These are phyloP conservation scores for Himalopsyche japonica DNA, from an alignment of 2,888 invertebrate species.

Conservation along the genomic window DNA sequence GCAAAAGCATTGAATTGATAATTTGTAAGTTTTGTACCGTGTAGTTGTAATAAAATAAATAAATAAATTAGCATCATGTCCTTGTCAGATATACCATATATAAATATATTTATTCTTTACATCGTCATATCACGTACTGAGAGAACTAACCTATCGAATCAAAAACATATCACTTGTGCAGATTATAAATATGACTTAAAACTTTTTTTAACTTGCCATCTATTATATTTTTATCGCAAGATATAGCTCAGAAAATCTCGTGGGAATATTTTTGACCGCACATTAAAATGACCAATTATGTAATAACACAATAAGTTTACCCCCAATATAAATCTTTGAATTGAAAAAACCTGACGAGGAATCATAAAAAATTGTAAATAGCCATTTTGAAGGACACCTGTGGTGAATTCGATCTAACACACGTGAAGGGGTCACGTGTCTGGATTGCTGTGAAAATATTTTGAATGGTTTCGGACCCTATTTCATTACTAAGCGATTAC, in stretches of 20 bases:
- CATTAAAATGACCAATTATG: background rate
- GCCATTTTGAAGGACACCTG: conserved; percentile 34
- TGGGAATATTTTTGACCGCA: background rate
- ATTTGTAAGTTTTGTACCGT: too few relatives aligned
- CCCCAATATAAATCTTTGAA: background rate
- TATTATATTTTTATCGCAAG: too few relatives aligned
- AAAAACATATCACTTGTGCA: too few relatives aligned
- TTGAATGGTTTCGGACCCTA: background rate
- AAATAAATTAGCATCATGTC: too few relatives aligned
- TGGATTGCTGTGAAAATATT: background rate
- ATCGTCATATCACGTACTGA: too few relatives aligned
- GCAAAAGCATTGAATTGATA: too few relatives aligned
- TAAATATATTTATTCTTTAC: too few relatives aligned
- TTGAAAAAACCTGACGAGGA: background rate
- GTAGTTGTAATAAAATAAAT: too few relatives aligned
- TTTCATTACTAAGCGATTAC: background rate
- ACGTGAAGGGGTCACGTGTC: conserved; percentile 32
- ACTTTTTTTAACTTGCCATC: too few relatives aligned
- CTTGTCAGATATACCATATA: too few relatives aligned
- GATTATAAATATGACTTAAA: too few relatives aligned
- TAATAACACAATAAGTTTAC: background rate
- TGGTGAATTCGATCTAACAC: conserved; percentile 32
- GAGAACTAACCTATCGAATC: too few relatives aligned
- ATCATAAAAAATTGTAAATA: background rate
- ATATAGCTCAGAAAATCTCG: background rate